Conservation (phyloP, 2,888 invertebrate genomes). For the Cephus pygmeus region DNA sequence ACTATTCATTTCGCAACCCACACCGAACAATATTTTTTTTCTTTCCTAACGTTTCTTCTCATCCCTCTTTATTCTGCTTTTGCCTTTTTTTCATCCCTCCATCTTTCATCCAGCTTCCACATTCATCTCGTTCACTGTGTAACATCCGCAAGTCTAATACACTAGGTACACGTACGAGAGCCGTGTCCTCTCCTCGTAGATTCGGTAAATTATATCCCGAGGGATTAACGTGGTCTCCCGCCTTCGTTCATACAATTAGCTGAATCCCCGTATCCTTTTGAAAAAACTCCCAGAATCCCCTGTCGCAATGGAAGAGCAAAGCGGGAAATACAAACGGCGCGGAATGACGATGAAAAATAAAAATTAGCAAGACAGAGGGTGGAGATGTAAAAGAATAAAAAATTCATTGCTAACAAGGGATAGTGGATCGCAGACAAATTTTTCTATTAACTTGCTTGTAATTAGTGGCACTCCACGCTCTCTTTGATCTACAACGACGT, state of each 20-base stretch:
- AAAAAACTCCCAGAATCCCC: neutral
- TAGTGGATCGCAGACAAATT: conserved; percentile 29
- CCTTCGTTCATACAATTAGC: conserved; percentile 16
- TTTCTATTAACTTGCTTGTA: conserved; percentile 17
- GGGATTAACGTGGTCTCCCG: neutral
- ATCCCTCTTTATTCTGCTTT: neutral
- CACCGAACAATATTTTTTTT: conserved; percentile 8
- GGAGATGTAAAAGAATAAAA: conserved; percentile 4
- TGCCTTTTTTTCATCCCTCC: conserved; percentile 8
- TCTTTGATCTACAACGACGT: neutral
- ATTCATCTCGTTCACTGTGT: neutral
- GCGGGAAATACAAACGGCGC: too few species aligned
- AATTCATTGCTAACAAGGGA: conserved; percentile 6
- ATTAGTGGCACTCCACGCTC: neutral
- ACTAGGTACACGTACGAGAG: neutral
- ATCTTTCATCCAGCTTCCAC: conserved; percentile 11
- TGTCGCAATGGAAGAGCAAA: neutral
- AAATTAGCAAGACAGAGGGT: too few species aligned
- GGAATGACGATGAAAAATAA: too few species aligned
- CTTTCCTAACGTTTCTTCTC: conserved; percentile 5
- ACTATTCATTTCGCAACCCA: conserved; percentile 2
- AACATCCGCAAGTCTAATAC: neutral
- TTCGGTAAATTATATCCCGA: neutral
- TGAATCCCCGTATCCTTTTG: conserved; percentile 5
- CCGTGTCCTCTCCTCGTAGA: neutral